phyloP scores from a whole-genome alignment of 2,797 vertebrate species.

The Bryconaethiops microstoma region DNA sequence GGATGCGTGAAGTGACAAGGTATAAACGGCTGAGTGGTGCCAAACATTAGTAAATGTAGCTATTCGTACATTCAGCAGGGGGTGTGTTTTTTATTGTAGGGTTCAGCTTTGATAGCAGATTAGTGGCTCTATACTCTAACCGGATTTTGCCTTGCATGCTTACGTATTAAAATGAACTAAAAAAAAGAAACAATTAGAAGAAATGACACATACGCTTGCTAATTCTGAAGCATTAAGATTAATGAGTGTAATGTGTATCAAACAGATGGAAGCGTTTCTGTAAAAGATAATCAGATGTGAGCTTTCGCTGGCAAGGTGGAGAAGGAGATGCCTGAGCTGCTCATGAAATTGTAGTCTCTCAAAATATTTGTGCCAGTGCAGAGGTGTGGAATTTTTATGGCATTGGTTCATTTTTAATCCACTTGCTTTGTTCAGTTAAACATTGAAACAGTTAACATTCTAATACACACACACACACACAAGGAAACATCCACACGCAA shows the following conservation, averaged over 20 bases:
- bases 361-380: background rate
- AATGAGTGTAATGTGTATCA: background rate
- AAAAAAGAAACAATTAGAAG: background rate
- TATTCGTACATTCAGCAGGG: too few species aligned
- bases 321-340: background rate
- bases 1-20: too few species aligned
- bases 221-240: background rate
- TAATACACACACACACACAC: slow-evolving; percentile 1
- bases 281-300: background rate
- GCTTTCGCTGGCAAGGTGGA: background rate
- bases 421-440: slow-evolving; percentile 33
- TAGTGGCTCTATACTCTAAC: too few species aligned
- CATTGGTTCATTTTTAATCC: slow-evolving; percentile 26
- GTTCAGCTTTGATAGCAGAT: too few species aligned
- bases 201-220: background rate
- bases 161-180: background rate
- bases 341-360: background rate
- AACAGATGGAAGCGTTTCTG: background rate
- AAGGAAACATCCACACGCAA: background rate
- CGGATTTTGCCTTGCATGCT: background rate
- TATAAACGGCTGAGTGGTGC: too few species aligned
- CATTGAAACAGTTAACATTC: slow-evolving; percentile 22
- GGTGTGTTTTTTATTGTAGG: too few species aligned
- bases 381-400: slow-evolving; percentile 7
- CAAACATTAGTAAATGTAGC: too few species aligned